Evolutionary conservation across 64 coral and sea anemone genomes (phyloP).

Genomic region (Exaiptasia diaphana): DNA sequence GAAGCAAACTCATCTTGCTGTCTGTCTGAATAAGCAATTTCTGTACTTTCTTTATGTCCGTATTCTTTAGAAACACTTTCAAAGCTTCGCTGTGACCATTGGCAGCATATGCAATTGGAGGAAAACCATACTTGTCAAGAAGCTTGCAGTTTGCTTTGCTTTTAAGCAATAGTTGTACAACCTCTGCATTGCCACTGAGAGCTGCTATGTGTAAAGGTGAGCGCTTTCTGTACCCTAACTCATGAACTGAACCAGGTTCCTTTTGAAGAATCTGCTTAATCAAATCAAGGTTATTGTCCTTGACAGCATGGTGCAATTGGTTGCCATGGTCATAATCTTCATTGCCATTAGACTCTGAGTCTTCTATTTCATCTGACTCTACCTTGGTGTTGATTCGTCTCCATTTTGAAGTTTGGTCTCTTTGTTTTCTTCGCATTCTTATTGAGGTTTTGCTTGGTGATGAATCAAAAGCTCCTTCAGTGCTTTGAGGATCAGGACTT

Average conservation of each 20-base stretch:
- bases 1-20: conserved; percentile 64
- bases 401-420: conserved; percentile 45
- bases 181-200: conserved; percentile 42
- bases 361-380: conserved; percentile 66
- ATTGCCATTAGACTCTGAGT: background rate
- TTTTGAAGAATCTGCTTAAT: conserved; percentile 38
- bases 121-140: conserved; percentile 56
- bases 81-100: conserved; percentile 75
- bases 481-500: too few species aligned
- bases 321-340: background rate
- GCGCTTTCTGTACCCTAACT: conserved; percentile 50
- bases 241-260: conserved; percentile 48
- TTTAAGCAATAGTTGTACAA: conserved; percentile 74
- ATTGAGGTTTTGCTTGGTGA: background rate
- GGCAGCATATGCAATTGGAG: conserved; percentile 67
- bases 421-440: conserved; percentile 11
- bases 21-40: conserved; percentile 40
- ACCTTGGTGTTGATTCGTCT: conserved; percentile 48
- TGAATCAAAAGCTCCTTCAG: background rate
- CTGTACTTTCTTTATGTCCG: conserved; percentile 37
- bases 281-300: conserved; percentile 37
- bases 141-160: conserved; percentile 39
- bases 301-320: conserved; percentile 32
- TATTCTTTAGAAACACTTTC: conserved; percentile 28
- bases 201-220: conserved; percentile 76